Percentiles rank a stretch among this genome's conserved stretches.
These are phyloP conservation scores for Formica selysi DNA, from an alignment of 1,140 invertebrate genomes.

Conservation along the genomic window DNA sequence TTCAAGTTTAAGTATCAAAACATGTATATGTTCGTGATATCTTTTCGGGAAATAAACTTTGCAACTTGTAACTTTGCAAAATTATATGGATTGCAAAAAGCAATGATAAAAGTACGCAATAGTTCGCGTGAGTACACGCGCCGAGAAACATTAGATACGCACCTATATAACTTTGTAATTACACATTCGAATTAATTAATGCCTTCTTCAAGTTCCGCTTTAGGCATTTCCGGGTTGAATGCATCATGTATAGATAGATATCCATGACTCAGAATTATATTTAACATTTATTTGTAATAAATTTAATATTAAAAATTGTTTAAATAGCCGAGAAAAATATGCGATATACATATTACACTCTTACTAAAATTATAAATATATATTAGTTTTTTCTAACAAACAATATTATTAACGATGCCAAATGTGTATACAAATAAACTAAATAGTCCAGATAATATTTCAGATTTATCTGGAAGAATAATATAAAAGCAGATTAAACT, in stretches of 20 bases:
- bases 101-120: not conserved
- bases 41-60: not conserved
- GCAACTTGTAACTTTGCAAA: not conserved
- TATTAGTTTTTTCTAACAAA: not conserved
- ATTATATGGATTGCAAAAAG: not conserved
- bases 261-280: no score
- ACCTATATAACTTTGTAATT: not conserved
- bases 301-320: no score
- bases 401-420: not conserved
- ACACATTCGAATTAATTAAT: conserved; percentile 7
- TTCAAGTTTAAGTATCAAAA: no score
- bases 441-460: not conserved
- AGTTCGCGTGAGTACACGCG: not conserved
- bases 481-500: not conserved
- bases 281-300: no score
- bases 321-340: no score
- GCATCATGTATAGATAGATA: not conserved
- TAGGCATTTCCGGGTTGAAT: not conserved
- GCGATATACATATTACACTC: no score
- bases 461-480: not conserved
- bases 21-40: no score
- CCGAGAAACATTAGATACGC: not conserved
- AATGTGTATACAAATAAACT: not conserved
- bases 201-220: not conserved
- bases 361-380: not conserved